phyloP scores from a whole-genome alignment of 2,797 vertebrate species.

The Anguilla anguilla region DNA sequence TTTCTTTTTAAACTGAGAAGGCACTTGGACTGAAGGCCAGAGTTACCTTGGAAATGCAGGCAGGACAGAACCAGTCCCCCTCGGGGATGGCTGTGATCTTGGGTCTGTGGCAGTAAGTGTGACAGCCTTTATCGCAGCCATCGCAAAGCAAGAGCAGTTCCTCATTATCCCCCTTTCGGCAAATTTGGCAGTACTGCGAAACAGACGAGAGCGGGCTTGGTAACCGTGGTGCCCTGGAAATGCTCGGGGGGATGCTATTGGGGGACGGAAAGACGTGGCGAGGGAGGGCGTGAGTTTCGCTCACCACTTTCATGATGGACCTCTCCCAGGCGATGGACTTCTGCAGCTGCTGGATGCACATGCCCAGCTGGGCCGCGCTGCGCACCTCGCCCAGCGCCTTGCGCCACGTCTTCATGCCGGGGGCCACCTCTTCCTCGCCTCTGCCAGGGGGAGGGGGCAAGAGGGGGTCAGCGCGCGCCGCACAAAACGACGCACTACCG shows the following conservation, averaged over 20 bases:
- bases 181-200: constrained; percentile 86
- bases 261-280: too few relatives aligned
- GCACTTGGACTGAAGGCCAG: constrained; percentile 22
- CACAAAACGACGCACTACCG: constrained; percentile 51
- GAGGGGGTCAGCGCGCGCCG: constrained; percentile 60
- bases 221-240: background rate
- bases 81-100: constrained; percentile 84
- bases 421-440: constrained; percentile 84
- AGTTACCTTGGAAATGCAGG: constrained; percentile 84
- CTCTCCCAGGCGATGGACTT: constrained; percentile 90
- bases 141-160: constrained; percentile 87
- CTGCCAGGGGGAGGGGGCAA: constrained; percentile 64
- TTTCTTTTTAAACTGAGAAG: background rate
- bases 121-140: constrained; percentile 87
- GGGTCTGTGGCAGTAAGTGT: constrained; percentile 87
- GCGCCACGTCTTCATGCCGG: constrained; percentile 85
- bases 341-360: constrained; percentile 87
- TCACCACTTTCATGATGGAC: constrained; percentile 93
- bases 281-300: constrained; percentile 54
- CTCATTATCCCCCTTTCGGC: constrained; percentile 85
- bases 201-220: constrained; percentile 48
- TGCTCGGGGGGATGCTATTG: background rate
- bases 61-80: constrained; percentile 89
- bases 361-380: constrained; percentile 84
- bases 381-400: constrained; percentile 80